These are phyloP conservation scores for Stenodera caucasica DNA, from an alignment of 2,888 invertebrate species.

Conservation along the genomic window DNA sequence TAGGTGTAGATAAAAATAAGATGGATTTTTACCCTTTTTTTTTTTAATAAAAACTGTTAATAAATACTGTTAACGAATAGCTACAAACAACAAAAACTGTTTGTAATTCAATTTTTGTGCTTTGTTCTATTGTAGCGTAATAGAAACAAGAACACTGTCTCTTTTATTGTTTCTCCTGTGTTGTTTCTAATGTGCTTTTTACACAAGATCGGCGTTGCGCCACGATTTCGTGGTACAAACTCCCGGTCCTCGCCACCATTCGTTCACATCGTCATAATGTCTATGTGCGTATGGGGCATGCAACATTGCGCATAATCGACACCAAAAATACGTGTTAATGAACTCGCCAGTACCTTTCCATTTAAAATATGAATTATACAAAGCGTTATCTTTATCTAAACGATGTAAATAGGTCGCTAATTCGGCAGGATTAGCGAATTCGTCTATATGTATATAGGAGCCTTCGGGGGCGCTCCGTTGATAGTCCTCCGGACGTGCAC, in stretches of 20 bases:
- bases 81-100: slow-evolving; percentile 8
- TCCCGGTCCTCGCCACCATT: slow-evolving; percentile 87
- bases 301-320: slow-evolving; percentile 83
- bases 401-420: slow-evolving; percentile 84
- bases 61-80: slow-evolving; percentile 5
- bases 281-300: slow-evolving; percentile 65
- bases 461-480: slow-evolving; percentile 82
- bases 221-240: slow-evolving; percentile 78
- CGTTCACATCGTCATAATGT: slow-evolving; percentile 81
- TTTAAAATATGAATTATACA: slow-evolving; percentile 93
- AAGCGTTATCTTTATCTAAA: slow-evolving; percentile 82
- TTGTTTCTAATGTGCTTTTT: slow-evolving; percentile 20
- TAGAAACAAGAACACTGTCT: not conserved
- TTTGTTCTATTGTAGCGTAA: slow-evolving; percentile 4
- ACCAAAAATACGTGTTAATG: slow-evolving; percentile 95
- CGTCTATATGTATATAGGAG: slow-evolving; percentile 95
- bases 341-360: slow-evolving; percentile 93
- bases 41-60: slow-evolving; percentile 5
- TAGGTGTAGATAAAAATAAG: not conserved
- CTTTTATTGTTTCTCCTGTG: not conserved
- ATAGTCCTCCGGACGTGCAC: slow-evolving; percentile 90
- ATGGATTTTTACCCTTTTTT: not conserved
- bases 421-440: slow-evolving; percentile 84
- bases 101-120: slow-evolving; percentile 1
- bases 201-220: slow-evolving; percentile 53